Percentiles rank a stretch among this genome's conserved stretches.
Conservation (phyloP, 2,888 invertebrate species). For the Sipha maydis region DNA sequence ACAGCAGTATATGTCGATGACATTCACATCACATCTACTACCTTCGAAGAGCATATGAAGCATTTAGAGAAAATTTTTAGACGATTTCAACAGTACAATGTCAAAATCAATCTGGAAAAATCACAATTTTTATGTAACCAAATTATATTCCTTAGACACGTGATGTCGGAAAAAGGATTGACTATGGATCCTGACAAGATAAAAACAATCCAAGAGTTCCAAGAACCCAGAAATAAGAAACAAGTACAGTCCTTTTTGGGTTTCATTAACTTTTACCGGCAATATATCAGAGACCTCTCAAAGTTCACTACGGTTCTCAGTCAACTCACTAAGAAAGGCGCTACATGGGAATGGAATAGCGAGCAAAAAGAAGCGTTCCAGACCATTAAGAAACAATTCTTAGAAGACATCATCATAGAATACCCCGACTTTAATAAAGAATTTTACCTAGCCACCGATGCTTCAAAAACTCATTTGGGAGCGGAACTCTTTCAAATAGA, state of each 20-base stretch:
- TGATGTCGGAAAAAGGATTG: neutral
- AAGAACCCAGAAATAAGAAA: slow-evolving; percentile 24
- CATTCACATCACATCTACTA: neutral
- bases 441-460: neutral
- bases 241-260: neutral
- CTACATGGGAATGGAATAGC: neutral
- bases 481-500: neutral
- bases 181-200: slow-evolving; percentile 10
- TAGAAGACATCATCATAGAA: neutral
- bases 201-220: neutral
- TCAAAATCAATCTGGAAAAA: neutral
- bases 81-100: neutral
- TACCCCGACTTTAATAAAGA: neutral
- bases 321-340: neutral
- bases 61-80: neutral
- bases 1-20: no score
- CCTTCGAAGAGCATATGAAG: neutral
- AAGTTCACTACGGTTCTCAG: neutral
- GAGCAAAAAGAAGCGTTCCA: neutral
- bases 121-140: neutral
- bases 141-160: neutral
- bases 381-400: neutral
- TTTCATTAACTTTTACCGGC: slow-evolving; percentile 5
- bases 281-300: neutral
- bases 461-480: neutral